Conservation (phyloP, 2,113 vertebrate genomes). For the Muntiacus reevesi region DNA sequence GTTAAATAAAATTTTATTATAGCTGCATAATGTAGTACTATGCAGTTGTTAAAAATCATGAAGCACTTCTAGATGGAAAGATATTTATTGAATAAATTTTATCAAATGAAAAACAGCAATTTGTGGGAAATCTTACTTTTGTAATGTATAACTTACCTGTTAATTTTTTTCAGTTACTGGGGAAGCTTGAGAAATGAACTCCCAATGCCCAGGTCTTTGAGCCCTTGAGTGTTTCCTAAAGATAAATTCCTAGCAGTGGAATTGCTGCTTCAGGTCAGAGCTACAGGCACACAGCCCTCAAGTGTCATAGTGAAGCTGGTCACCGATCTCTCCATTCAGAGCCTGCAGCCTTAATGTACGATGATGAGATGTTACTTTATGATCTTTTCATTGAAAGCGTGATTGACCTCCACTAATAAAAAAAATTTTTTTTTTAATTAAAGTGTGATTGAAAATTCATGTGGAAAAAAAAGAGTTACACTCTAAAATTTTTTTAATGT, state of each 20-base stretch:
- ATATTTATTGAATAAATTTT: background rate
- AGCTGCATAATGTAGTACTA: background rate
- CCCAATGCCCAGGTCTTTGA: background rate
- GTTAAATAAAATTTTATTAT: background rate
- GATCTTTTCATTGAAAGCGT: slow-evolving; percentile 99
- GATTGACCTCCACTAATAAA: slow-evolving; percentile 81
- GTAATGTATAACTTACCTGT: background rate
- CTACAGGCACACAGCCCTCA: slow-evolving; percentile 79
- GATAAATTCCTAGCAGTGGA: background rate
- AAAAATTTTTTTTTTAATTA: slow-evolving; percentile 59
- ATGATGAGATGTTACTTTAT: slow-evolving; percentile 99
- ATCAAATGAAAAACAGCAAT: background rate
- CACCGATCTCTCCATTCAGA: slow-evolving; percentile 93
- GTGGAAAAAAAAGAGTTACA: background rate
- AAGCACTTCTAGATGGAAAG: background rate
- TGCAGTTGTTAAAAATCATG: background rate
- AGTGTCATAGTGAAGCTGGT: slow-evolving; percentile 90
- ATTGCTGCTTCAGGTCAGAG: slow-evolving; percentile 73
- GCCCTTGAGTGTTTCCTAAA: background rate
- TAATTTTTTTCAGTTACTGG: background rate
- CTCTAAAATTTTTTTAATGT: background rate
- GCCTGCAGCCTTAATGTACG: slow-evolving; percentile 99
- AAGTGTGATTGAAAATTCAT: slow-evolving; percentile 93
- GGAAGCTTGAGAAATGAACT: background rate
- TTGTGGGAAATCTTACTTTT: background rate